phyloP scores from a whole-genome alignment of 2,113 vertebrate species.

The Hyperopisus bebe region DNA sequence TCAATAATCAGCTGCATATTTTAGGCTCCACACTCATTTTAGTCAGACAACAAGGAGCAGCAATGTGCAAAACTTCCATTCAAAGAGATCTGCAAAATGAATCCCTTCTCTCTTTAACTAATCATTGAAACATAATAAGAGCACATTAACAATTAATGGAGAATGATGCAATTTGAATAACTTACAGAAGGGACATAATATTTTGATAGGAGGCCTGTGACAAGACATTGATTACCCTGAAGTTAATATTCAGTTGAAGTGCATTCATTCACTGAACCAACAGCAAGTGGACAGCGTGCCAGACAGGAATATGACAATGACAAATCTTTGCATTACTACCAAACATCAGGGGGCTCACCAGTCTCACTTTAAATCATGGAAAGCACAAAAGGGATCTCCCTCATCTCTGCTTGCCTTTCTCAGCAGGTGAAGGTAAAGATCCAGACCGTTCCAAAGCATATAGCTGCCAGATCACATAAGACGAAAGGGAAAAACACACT shows the following conservation, averaged over 20 bases:
- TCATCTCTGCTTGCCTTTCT: neutral
- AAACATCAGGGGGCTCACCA: neutral
- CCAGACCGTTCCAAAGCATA: neutral
- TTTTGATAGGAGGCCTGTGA: neutral
- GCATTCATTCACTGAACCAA: neutral
- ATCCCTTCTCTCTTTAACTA: neutral
- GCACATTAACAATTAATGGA: neutral
- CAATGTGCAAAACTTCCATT: neutral
- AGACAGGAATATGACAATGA: neutral
- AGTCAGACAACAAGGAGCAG: neutral
- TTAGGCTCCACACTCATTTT: neutral
- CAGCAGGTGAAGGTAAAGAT: neutral
- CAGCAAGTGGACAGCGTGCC: neutral
- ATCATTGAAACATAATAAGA: neutral
- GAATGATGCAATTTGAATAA: neutral
- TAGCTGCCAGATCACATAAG: neutral
- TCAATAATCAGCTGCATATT: neutral
- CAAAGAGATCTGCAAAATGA: neutral
- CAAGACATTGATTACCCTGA: neutral
- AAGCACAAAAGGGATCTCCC: neutral
- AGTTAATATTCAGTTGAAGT: neutral
- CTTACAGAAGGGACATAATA: neutral
- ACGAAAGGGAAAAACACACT: neutral
- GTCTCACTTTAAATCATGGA: neutral
- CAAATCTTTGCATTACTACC: neutral